These are phyloP conservation scores for Umimayanthus kanabou DNA, from an alignment of 92 coral and sea anemone genomes.

Conservation along the genomic window DNA sequence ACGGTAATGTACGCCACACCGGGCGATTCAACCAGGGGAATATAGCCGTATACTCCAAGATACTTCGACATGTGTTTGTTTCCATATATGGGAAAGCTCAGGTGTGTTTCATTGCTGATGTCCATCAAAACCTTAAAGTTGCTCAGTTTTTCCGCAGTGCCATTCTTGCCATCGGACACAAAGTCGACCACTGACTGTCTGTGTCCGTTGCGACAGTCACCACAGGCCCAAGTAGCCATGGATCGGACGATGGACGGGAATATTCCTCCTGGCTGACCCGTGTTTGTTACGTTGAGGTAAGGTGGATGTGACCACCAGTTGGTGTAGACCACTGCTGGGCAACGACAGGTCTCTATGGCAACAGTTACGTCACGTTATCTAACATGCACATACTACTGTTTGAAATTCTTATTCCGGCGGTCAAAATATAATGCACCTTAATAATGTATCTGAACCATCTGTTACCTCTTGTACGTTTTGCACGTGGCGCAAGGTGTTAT, in stretches of 20 bases:
- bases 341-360: slow-evolving; percentile 67
- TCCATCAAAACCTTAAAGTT: slow-evolving; percentile 50
- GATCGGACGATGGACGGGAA: slow-evolving; percentile 46
- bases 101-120: slow-evolving; percentile 64
- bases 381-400: not conserved
- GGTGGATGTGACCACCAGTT: slow-evolving; percentile 80
- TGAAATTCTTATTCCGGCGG: too few relatives aligned
- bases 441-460: too few relatives aligned
- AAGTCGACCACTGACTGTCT: slow-evolving; percentile 51
- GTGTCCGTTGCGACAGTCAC: slow-evolving; percentile 71
- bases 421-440: too few relatives aligned
- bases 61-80: slow-evolving; percentile 57
- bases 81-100: slow-evolving; percentile 84
- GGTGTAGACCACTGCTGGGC: slow-evolving; percentile 68
- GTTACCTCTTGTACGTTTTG: too few relatives aligned
- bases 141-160: slow-evolving; percentile 40
- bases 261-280: slow-evolving; percentile 51
- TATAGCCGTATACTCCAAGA: slow-evolving; percentile 58
- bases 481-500: too few relatives aligned
- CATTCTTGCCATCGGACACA: slow-evolving; percentile 46
- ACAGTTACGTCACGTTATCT: not conserved
- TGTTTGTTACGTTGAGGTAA: slow-evolving; percentile 47
- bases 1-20: slow-evolving; percentile 82
- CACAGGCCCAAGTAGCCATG: slow-evolving; percentile 63
- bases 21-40: slow-evolving; percentile 76